Conservation (phyloP, 1,140 invertebrate genomes). For the Pseudachorutes palmiensis region DNA sequence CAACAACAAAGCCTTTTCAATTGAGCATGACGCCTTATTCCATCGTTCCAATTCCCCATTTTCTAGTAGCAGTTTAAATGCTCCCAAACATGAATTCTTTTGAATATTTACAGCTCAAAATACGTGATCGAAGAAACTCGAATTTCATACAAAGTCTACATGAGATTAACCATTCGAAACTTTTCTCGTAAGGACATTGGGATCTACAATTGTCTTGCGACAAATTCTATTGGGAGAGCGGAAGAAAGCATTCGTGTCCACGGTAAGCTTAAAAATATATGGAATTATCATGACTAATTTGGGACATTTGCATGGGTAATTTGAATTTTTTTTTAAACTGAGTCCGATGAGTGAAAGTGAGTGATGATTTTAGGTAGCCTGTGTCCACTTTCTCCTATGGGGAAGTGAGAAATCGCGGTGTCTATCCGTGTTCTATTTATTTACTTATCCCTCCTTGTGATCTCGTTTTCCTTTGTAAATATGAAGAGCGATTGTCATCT, state of each 20-base stretch:
- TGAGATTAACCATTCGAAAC: constrained; percentile 69
- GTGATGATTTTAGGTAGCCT: too few relatives aligned
- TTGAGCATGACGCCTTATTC: too few relatives aligned
- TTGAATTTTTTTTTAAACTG: too few relatives aligned
- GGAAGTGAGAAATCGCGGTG: too few relatives aligned
- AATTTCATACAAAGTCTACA: constrained; percentile 68
- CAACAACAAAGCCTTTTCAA: too few relatives aligned
- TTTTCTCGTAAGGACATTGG: constrained; percentile 72
- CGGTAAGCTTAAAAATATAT: constrained; percentile 53
- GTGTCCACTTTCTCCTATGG: too few relatives aligned
- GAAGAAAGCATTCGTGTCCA: constrained; percentile 75
- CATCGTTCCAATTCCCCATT: too few relatives aligned
- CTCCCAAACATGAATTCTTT: too few relatives aligned
- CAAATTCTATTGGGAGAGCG: constrained; percentile 76
- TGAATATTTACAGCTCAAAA: too few relatives aligned
- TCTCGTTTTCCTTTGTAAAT: background rate
- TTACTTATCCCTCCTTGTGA: background rate
- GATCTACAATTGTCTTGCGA: constrained; percentile 61
- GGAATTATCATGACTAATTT: background rate
- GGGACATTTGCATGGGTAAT: background rate
- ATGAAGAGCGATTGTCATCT: constrained; percentile 6
- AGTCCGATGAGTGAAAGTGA: too few relatives aligned
- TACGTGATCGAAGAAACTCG: constrained; percentile 70
- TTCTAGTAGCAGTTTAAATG: too few relatives aligned
- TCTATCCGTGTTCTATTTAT: too few relatives aligned